These are phyloP conservation scores for Nephotettix cincticeps DNA, from an alignment of 1,140 invertebrate species.

Conservation along the genomic window DNA sequence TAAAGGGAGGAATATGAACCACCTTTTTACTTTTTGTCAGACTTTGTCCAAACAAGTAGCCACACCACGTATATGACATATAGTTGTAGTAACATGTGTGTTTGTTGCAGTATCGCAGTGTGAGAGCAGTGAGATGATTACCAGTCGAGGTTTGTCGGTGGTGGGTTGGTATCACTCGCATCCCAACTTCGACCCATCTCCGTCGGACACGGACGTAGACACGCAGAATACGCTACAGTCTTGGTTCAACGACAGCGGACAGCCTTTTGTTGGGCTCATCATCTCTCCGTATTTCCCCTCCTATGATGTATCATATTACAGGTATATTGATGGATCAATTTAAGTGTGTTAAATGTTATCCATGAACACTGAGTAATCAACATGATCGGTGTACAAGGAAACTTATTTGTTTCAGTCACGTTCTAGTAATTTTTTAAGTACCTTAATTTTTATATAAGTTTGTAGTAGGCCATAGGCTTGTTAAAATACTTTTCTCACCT, in stretches of 20 bases:
- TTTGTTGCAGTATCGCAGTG: slow-evolving; percentile 53
- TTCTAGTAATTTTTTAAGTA: no score
- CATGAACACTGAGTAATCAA: no score
- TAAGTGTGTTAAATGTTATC: no score
- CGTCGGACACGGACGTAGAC: slow-evolving; percentile 60
- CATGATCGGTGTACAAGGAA: no score
- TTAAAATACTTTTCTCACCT: no score
- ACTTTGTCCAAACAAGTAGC: no score
- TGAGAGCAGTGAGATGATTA: slow-evolving; percentile 55
- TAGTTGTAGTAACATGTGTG: neutral
- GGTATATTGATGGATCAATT: neutral
- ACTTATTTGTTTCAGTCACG: no score
- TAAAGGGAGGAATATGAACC: no score
- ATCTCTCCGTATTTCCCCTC: slow-evolving; percentile 16
- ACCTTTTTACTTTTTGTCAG: no score
- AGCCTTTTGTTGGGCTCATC: slow-evolving; percentile 31
- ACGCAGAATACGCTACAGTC: slow-evolving; percentile 59
- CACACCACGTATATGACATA: no score
- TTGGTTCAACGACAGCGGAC: slow-evolving; percentile 53
- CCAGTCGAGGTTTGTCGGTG: slow-evolving; percentile 50
- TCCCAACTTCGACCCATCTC: slow-evolving; percentile 62
- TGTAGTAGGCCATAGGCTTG: no score
- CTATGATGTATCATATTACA: slow-evolving; percentile 2
- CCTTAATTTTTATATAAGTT: no score
- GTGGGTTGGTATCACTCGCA: slow-evolving; percentile 69